phyloP scores from a whole-genome alignment of 2,797 vertebrate species.

The Paratrypauchen microcephalus region DNA sequence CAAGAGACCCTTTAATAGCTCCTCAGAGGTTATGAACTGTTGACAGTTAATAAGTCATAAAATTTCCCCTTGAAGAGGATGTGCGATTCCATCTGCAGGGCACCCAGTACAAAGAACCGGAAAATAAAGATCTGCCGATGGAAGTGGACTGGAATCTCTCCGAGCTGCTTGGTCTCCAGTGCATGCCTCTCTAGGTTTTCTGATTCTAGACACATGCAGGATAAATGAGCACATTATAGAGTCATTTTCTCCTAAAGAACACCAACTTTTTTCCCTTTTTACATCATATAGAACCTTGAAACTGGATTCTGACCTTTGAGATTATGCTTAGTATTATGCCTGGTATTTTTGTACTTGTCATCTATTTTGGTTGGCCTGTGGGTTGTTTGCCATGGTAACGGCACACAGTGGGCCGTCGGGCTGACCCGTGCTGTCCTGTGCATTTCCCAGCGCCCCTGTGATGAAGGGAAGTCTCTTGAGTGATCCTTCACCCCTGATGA shows the following conservation, averaged over 20 bases:
- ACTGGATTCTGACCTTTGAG: constrained; percentile 73
- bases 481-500: constrained; percentile 94
- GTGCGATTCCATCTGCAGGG: constrained; percentile 91
- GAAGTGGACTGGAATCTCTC: constrained; percentile 91
- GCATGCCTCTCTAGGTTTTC: constrained; percentile 86
- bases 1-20: constrained; percentile 90
- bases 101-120: constrained; percentile 88
- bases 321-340: constrained; percentile 80
- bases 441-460: constrained; percentile 90
- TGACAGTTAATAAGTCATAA: constrained; percentile 99
- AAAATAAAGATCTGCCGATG: constrained; percentile 91
- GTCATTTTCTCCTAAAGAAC: constrained; percentile 85
- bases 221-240: constrained; percentile 90
- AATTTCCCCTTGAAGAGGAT: constrained; percentile 92
- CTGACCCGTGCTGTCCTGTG: constrained; percentile 91
- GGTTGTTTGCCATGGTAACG: constrained; percentile 93
- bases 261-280: constrained; percentile 66
- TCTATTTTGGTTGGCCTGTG: constrained; percentile 91
- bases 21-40: constrained; percentile 96
- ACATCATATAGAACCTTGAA: constrained; percentile 52
- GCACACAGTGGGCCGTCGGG: constrained; percentile 87
- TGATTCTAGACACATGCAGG: constrained; percentile 89
- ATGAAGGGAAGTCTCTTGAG: constrained; percentile 90
- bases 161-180: constrained; percentile 88
- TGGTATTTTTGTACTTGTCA: constrained; percentile 88